These are phyloP conservation scores for Erynnis tages DNA, from an alignment of 2,888 invertebrate genomes.

Conservation along the genomic window DNA sequence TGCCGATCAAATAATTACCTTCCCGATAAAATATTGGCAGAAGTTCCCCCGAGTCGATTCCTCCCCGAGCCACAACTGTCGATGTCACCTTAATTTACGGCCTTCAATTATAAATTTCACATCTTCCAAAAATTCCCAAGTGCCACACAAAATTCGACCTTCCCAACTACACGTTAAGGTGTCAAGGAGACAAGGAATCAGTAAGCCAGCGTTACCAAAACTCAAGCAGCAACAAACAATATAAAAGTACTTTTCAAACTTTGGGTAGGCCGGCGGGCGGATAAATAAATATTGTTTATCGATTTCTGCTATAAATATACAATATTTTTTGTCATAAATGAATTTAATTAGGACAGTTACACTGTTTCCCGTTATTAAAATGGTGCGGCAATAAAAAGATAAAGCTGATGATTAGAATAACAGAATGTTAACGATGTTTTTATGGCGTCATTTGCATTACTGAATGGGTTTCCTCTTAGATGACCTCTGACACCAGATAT, in stretches of 20 bases:
- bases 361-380: slow-evolving; percentile 71
- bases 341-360: slow-evolving; percentile 53
- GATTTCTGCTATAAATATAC: slow-evolving; percentile 16
- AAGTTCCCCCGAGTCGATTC: slow-evolving; percentile 50
- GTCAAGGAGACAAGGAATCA: background rate
- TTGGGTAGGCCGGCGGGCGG: background rate
- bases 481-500: slow-evolving; percentile 74
- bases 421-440: slow-evolving; percentile 49
- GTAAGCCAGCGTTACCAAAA: background rate
- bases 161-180: too few relatives aligned
- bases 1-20: slow-evolving; percentile 75
- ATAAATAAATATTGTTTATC: slow-evolving; percentile 19
- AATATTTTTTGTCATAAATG: slow-evolving; percentile 47
- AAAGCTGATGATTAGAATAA: slow-evolving; percentile 59
- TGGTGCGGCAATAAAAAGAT: slow-evolving; percentile 57
- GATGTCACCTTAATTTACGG: slow-evolving; percentile 82
- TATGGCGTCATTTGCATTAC: slow-evolving; percentile 41
- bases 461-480: slow-evolving; percentile 59
- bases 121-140: slow-evolving; percentile 43
- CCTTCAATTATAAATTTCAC: slow-evolving; percentile 80
- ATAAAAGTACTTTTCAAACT: slow-evolving; percentile 5
- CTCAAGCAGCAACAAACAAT: slow-evolving; percentile 8
- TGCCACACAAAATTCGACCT: slow-evolving; percentile 13
- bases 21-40: slow-evolving; percentile 75
- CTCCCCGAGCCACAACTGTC: slow-evolving; percentile 74